Evolutionary conservation across 1,140 invertebrate genomes (phyloP), one percentile per base, ranked within the genome.

Genomic region (Bombus waltoni): DNA sequence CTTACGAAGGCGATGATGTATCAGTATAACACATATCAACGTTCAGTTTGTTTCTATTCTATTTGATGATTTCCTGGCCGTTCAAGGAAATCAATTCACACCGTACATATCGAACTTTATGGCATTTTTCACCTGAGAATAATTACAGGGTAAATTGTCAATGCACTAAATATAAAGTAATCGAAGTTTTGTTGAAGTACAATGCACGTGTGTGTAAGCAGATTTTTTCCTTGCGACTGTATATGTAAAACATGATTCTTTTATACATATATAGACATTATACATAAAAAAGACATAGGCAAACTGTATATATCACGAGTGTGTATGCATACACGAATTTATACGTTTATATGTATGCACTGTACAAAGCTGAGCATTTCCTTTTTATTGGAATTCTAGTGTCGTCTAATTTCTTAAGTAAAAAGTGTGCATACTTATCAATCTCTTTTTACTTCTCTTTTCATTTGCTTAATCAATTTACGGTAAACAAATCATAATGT

Each of bases 51-150:
- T 79, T 79, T 79, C 76, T 79, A 84, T 44, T 25, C 76, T 72
- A 85, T 57, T 71, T 32, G 40, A 62, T 71, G 62, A 22, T 57
- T 83, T 57, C 81, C 81, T 76, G 38, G 22, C 18, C 38, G 35
- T 47, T 22, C 44, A 57, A 62, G 62, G 40, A 76, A 77, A 38
- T 83, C 65, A 22, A 80, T 79, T 47, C 76, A 62, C 53, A 72
- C 44, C 53, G 76, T 85, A 79, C 44, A 22, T 79, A 84, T 84
- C 82, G 82, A 84, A 84, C 82, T 84, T 84, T 84, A 84, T 79
- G 82, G 76, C 82, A 79, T 84, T 71, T 83, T 78, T 70, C 25
- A 84, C 82, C 82, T 84, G 82, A 84, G 82, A 84, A 79, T 84
- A 72, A 84, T 84, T 84, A 71, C 75, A 84, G 66, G 66, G 79